Percentiles rank a stretch among this genome's conserved stretches.
Conservation (phyloP, 2,888 invertebrate species). For the Folsomia candida region DNA sequence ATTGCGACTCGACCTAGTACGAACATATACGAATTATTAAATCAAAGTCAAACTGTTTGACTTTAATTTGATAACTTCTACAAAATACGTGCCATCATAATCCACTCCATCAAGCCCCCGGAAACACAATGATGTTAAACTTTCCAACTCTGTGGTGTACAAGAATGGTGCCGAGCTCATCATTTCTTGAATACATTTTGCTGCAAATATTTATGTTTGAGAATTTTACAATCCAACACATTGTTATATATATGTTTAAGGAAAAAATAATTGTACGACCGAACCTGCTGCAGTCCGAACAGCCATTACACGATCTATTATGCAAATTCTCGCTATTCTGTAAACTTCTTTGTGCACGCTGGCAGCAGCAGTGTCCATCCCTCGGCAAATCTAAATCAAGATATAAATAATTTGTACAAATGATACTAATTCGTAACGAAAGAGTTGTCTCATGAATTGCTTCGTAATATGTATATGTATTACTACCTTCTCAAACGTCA, state of each 20-base stretch:
- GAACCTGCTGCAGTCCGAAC: constrained; percentile 91
- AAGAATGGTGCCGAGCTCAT: constrained; percentile 44
- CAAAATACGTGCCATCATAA: constrained; percentile 87
- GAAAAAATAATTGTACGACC: too few species aligned
- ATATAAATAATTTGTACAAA: constrained; percentile 21
- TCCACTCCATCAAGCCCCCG: constrained; percentile 88
- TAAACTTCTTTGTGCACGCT: constrained; percentile 84
- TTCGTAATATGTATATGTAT: too few species aligned
- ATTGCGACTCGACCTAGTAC: constrained; percentile 89
- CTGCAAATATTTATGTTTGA: too few species aligned
- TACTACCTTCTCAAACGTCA: constrained; percentile 85
- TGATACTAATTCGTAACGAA: background rate
- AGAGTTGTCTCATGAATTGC: background rate
- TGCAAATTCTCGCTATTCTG: constrained; percentile 80
- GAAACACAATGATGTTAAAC: constrained; percentile 84
- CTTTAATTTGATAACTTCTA: too few species aligned
- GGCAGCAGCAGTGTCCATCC: constrained; percentile 90
- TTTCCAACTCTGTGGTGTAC: constrained; percentile 81
- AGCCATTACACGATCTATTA: constrained; percentile 87
- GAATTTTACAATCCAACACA: too few species aligned
- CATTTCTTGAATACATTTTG: constrained; percentile 57
- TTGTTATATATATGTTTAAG: too few species aligned
- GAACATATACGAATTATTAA: too few species aligned
- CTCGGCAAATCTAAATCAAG: constrained; percentile 69
- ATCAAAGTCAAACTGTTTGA: too few species aligned